Evolutionary conservation across 2,113 vertebrate genomes (phyloP).

Genomic region (Hyperopisus bebe): DNA sequence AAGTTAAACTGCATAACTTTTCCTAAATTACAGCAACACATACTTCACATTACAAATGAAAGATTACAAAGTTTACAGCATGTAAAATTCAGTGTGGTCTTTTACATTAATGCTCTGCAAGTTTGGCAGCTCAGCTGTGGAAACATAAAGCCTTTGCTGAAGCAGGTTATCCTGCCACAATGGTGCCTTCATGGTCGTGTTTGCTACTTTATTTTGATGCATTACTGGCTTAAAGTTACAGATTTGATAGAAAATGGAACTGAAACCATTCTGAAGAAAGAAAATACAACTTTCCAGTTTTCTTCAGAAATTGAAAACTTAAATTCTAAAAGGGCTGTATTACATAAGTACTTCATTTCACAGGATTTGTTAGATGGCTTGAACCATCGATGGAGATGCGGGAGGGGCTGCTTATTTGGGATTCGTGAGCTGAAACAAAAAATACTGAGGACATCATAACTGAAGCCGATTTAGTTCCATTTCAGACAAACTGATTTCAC

Average conservation of each 20-base stretch:
- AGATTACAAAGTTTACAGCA: background rate
- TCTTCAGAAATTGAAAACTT: background rate
- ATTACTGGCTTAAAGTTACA: background rate
- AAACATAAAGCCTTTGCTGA: background rate
- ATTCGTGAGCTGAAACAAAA: background rate
- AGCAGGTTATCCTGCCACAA: background rate
- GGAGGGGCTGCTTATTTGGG: background rate
- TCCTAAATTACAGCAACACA: background rate
- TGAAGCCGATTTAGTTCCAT: background rate
- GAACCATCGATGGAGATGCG: background rate
- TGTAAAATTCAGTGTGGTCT: background rate
- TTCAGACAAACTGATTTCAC: background rate
- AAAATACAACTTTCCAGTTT: background rate
- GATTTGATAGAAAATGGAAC: background rate
- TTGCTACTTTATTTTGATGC: background rate
- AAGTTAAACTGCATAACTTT: background rate
- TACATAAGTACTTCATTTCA: background rate
- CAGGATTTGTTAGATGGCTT: background rate
- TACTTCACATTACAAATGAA: background rate
- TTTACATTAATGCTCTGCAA: background rate
- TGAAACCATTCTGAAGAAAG: background rate
- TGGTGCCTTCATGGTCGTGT: background rate
- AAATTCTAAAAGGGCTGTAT: background rate
- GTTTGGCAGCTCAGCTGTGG: background rate
- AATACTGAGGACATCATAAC: background rate